Evolutionary conservation across 2,888 invertebrate species (phyloP).

Genomic region (Cyrtodaria siliqua): DNA sequence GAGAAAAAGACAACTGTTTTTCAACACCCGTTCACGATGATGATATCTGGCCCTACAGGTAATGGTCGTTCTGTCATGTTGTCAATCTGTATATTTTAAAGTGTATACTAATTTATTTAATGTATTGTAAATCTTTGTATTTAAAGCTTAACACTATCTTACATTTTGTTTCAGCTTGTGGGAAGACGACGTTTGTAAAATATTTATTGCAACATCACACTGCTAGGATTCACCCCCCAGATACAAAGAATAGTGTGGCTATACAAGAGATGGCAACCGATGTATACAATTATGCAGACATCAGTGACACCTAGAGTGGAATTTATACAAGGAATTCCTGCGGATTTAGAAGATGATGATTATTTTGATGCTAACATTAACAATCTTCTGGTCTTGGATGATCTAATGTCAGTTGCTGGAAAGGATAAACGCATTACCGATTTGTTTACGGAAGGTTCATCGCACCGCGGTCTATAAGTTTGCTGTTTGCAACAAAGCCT

Average conservation of each 20-base stretch:
- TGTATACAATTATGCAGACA: constrained; percentile 21
- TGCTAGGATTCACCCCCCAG: background rate
- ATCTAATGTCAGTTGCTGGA: constrained; percentile 22
- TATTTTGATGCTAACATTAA: constrained; percentile 34
- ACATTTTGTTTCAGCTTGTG: constrained; percentile 3
- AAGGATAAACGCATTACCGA: constrained; percentile 11
- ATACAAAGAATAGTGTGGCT: constrained; percentile 34
- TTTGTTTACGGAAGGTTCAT: constrained; percentile 42
- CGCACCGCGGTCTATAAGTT: constrained; percentile 10
- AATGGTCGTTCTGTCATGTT: too few relatives aligned
- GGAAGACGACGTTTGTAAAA: constrained; percentile 16
- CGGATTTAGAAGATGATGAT: constrained; percentile 37
- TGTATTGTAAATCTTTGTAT: too few relatives aligned
- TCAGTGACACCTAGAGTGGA: constrained; percentile 34
- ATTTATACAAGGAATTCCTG: constrained; percentile 43
- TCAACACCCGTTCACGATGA: background rate
- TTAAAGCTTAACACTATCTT: background rate
- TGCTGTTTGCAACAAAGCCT: constrained; percentile 19
- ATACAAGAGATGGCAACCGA: constrained; percentile 20
- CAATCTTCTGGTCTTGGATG: constrained; percentile 36
- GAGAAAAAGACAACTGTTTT: background rate
- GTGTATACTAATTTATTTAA: too few relatives aligned
- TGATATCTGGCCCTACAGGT: background rate
- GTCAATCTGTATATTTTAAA: too few relatives aligned
- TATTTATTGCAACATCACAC: background rate